Base-by-base conservation (phyloP, 2,888 invertebrate species). In the Ormyrus pomaceus region DNA sequence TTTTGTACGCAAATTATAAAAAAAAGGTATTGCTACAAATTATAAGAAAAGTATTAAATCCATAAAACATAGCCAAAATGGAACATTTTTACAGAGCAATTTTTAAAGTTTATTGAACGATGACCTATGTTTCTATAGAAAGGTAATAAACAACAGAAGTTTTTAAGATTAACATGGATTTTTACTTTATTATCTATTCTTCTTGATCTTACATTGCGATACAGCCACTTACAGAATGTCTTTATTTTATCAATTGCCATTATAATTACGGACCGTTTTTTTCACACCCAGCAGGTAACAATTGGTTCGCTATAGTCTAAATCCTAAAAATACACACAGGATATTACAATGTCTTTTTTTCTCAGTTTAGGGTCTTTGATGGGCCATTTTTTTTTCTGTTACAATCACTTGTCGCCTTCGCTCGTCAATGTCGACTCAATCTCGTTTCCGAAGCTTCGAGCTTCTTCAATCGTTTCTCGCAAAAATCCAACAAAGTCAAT, bases 181-280 rank as follows among this genome's bases (percentile, higher is more conserved):
- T 88, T 88, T 87, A 87, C 86, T 89, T 86, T 85, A 86, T 87
- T 85, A 83, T 84, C 87, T 88, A 87, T 85, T 83, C 59, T 86
- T 84, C 88, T 89, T 88, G 87, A 88, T 88, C 87, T 90, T 88
- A 90, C 89, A 89, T 86, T 88, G 86, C 84, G 85, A 84, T 90
- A 88, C 88, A 90, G 87, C 87, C 89, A 90, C 88, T 89, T 87
- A 89, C 87, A 89, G 86, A 87, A 87, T 87, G 86, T 87, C 84
- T 84, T 85, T 84, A 83, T 84, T 85, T 84, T 86, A 86, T 79
- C 82, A 85, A 85, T 86, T 86, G 84, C 46, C 58, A 86, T 85
- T 82, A 84, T 83, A 83, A 81, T 85, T 82, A 77, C 77, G 77
- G 82, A 84, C 59, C 61, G 34, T 34, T 34, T 34, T 84, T 86